Percentiles rank a stretch among this genome's conserved stretches.
These are phyloP conservation scores for Graptemys geographica DNA, from an alignment of 2,797 vertebrate genomes.

Conservation along the genomic window DNA sequence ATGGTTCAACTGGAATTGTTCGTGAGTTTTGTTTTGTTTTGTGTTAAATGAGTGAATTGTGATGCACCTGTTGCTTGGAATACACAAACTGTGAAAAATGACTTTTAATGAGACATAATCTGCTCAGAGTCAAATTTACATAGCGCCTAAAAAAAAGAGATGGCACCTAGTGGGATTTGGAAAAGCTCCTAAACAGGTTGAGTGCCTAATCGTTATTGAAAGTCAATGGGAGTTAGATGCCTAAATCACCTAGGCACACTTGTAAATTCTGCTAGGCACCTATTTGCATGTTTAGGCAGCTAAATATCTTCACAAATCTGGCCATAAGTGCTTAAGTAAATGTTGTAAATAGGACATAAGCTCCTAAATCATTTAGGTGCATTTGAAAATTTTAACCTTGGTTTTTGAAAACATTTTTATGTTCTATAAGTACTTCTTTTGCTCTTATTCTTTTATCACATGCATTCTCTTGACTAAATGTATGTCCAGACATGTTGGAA, in stretches of 20 bases:
- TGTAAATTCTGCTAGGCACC: not conserved
- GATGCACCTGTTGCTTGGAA: not conserved
- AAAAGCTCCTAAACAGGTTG: not conserved
- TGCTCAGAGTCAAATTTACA: not conserved
- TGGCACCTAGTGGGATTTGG: not conserved
- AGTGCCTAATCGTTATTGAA: not conserved
- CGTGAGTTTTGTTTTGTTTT: not conserved
- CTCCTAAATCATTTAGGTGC: accelerated
- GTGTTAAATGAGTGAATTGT: not conserved
- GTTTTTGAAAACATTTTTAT: not conserved
- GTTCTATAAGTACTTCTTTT: not conserved
- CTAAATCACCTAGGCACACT: not conserved
- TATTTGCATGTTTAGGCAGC: not conserved
- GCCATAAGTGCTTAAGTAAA: not conserved
- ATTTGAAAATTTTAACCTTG: not conserved
- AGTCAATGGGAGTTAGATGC: not conserved
- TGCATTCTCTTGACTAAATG: not conserved
- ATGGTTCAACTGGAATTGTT: not conserved
- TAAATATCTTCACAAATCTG: not conserved
- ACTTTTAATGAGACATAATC: not conserved
- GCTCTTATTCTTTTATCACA: not conserved
- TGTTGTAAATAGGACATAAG: not conserved
- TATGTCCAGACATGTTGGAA: not conserved
- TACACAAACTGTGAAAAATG: not conserved
- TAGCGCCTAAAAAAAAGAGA: not conserved